Evolutionary conservation across 2,888 invertebrate genomes (phyloP), one percentile per base, ranked within the genome.

Genomic region (Drosophila eohydei): DNA sequence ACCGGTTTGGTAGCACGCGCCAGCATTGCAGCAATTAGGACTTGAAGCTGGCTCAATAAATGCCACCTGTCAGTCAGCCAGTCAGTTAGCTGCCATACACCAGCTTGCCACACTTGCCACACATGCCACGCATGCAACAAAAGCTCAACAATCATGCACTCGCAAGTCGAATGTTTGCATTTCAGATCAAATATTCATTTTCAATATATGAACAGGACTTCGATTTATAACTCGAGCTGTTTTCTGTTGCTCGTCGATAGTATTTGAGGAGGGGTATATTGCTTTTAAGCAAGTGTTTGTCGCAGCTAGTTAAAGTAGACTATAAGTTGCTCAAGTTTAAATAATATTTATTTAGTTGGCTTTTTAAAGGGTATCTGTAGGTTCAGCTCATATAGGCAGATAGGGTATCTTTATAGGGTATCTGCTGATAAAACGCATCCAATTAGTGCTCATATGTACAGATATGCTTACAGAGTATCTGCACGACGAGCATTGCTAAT

Each of bases 141-240:
- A 34, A 65, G 58, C 48, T 61, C 59, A 41, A 52, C 67, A 74
- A 71, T 65, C 74, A 65, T 65, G 44, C 63, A 14, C 44, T 32
- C 48, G 59, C 41, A 43, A 63, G 30, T 48, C 48, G 30, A 3
- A 60, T 76, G 63, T 77, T 74, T 78, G 51, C 71, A 41, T 14
- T 59, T 48, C 60, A 66, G 66, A 83, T 87, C 81, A 85, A 87
- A 87, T 83, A 85, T 87, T 87, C 71, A 85, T 83, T 77, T 81
- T 69, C 87, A 81, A 86, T 83, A 80, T 77, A 65, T 46, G 68
- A 51, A 46, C 32, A 46, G 32, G 16, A 63, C 26, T 72, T 34
- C 46, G 30, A 62, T 68, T 61, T 70, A 46, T 60, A 16, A 8
- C 36, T 36, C 48, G 21, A 30, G 30, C 28, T 38, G 16, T 14